Evolutionary conservation across 2,797 vertebrate genomes (phyloP), one percentile per base, ranked within the genome.

Genomic region (Naso thynnoides): DNA sequence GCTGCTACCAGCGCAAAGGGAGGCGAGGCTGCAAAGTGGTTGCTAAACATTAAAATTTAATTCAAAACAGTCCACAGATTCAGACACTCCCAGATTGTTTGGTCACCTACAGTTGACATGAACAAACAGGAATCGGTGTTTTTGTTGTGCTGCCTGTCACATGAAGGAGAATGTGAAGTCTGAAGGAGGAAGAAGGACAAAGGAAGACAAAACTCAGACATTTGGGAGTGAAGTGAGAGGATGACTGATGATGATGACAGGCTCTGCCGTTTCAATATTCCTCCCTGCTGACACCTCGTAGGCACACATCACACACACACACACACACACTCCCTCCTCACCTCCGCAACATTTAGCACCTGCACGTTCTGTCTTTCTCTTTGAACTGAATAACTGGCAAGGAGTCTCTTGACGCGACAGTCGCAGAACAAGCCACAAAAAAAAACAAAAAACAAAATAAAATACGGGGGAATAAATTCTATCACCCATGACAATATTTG

Each of bases 181-280:
- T 73, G 83, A 75, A 81, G 86, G 81, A 86, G 78, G 85, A 81
- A 49, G 84, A 84, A 88, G 91, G 91, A 91, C 89, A 91, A 90
- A 92, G 87, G 86, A 87, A 91, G 85, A 89, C 81, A 68, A 78
- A 89, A 88, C 86, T 89, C 89, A 86, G 82, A 89, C 91, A 71
- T 90, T 89, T 88, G 87, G 88, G 86, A 90, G 86, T 83, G 88
- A 91, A 91, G 88, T 87, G 88, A 89, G 86, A 86, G 84, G 84
- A 89, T 90, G 89, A 91, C 85, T 91, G 91, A 91, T 88, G 89
- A 86, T 86, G 88, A 92, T 91, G 92, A 93, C 93, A 92, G 88
- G 82, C 84, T 88, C 88, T 60, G 85, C 88, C 67, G 86, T 88
- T 91, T 90, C 87, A 91, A 90, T 90, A 91, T 91, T 91, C 90